These are phyloP conservation scores for Pterobdella sp. DNA, from an alignment of 2,888 invertebrate species.

Conservation along the genomic window DNA sequence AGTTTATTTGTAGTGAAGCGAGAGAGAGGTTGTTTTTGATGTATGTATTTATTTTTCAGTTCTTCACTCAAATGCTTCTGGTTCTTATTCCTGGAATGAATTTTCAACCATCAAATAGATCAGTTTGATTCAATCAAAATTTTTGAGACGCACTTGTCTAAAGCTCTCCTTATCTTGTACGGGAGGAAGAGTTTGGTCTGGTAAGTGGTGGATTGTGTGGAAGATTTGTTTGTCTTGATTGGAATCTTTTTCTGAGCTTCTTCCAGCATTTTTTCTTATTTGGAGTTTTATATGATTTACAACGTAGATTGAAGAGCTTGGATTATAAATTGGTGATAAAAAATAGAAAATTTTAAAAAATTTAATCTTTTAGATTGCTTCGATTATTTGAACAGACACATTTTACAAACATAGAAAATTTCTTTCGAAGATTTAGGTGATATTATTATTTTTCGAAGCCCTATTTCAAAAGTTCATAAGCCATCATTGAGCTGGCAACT, in stretches of 20 bases:
- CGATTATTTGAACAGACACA: too few relatives aligned
- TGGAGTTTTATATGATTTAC: too few relatives aligned
- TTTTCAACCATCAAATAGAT: neutral
- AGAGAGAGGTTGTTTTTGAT: neutral
- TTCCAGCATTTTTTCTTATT: constrained; percentile 18
- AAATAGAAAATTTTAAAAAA: too few relatives aligned
- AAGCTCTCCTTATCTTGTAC: constrained; percentile 19
- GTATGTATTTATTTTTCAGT: neutral
- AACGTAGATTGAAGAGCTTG: too few relatives aligned
- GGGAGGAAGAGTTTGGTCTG: constrained; percentile 26
- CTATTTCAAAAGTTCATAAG: too few relatives aligned
- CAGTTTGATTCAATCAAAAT: neutral
- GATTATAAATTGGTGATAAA: too few relatives aligned
- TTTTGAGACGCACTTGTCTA: constrained; percentile 1
- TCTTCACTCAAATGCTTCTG: neutral
- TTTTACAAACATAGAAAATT: too few relatives aligned
- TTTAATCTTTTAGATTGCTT: too few relatives aligned
- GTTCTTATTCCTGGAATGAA: neutral
- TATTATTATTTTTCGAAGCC: too few relatives aligned
- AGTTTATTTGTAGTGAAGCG: neutral
- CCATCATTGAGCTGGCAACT: too few relatives aligned
- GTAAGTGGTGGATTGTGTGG: neutral
- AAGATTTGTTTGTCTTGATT: constrained; percentile 12
- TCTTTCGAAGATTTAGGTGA: too few relatives aligned
- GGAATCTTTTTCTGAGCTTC: neutral